Percentiles rank a stretch among this genome's conserved stretches.
Evolutionary conservation across 2,888 invertebrate species (phyloP).

Genomic region (Morpho achilles): DNA sequence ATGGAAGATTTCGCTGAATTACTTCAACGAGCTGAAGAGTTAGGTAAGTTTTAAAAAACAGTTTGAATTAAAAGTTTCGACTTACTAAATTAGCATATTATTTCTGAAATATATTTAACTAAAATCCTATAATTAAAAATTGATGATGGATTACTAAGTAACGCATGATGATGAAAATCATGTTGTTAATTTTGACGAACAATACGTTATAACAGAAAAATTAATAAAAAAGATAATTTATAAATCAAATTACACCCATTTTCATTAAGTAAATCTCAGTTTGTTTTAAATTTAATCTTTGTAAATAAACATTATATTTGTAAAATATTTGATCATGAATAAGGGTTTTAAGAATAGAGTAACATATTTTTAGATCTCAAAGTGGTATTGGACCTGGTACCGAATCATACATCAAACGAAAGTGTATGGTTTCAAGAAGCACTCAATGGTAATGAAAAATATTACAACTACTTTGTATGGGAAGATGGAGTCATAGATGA

Average conservation of each 20-base stretch:
- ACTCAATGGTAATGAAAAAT: slow-evolving; percentile 78
- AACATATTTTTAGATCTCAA: slow-evolving; percentile 63
- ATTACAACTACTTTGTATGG: slow-evolving; percentile 89
- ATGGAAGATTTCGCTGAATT: slow-evolving; percentile 84
- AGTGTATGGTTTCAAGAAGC: slow-evolving; percentile 93
- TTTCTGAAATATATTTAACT: too few species aligned
- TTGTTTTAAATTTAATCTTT: too few species aligned
- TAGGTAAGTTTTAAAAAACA: slow-evolving; percentile 70
- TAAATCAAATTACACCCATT: too few species aligned
- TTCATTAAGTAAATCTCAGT: too few species aligned
- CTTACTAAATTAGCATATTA: too few species aligned
- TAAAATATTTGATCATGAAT: not conserved
- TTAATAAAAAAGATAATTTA: too few species aligned
- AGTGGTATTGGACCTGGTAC: slow-evolving; percentile 84
- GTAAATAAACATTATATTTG: too few species aligned
- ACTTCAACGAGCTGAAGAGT: slow-evolving; percentile 64
- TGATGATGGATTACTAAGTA: too few species aligned
- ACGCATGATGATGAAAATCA: too few species aligned
- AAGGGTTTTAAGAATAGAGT: not conserved
- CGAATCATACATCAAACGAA: slow-evolving; percentile 88
- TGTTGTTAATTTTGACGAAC: too few species aligned
- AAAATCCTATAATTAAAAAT: not conserved
- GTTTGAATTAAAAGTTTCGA: too few species aligned
- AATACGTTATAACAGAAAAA: too few species aligned
- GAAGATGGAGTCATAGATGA: slow-evolving; percentile 74